These are phyloP conservation scores for Glossosoma conforme DNA, from an alignment of 1,140 invertebrate species.

Conservation along the genomic window DNA sequence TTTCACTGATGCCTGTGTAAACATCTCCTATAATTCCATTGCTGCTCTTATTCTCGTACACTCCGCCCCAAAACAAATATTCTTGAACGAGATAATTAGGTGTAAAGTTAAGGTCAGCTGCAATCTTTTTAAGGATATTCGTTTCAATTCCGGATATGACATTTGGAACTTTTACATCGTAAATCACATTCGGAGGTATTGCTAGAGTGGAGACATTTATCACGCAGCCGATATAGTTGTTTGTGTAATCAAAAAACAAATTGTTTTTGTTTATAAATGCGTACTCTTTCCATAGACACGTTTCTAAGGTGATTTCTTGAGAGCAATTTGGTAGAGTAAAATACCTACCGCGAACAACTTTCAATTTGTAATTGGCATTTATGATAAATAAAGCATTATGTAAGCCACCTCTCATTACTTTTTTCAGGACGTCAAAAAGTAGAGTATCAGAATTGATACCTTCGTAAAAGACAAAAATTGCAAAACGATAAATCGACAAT, in stretches of 20 bases:
- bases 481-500: not conserved
- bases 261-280: not conserved
- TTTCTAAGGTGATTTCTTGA: not conserved
- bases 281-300: not conserved
- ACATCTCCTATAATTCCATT: slow-evolving; percentile 17
- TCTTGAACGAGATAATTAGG: slow-evolving; percentile 1
- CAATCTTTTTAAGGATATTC: slow-evolving; percentile 1
- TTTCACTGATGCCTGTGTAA: slow-evolving; percentile 6
- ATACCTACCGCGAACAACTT: not conserved
- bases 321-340: not conserved
- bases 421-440: slow-evolving; percentile 1
- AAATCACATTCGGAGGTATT: slow-evolving; percentile 15
- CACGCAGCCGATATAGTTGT: slow-evolving; percentile 4
- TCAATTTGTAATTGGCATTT: not conserved
- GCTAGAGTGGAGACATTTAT: slow-evolving; percentile 17
- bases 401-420: not conserved
- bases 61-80: slow-evolving; percentile 6
- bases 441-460: not conserved
- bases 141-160: slow-evolving; percentile 9
- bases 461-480: slow-evolving; percentile 12
- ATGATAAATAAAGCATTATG: not conserved
- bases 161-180: not conserved
- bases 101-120: slow-evolving; percentile 15
- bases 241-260: slow-evolving; percentile 1
- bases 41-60: not conserved